These are phyloP conservation scores for Ptilorrhoa leucosticta DNA, from an alignment of 2,113 vertebrate genomes.

Conservation along the genomic window DNA sequence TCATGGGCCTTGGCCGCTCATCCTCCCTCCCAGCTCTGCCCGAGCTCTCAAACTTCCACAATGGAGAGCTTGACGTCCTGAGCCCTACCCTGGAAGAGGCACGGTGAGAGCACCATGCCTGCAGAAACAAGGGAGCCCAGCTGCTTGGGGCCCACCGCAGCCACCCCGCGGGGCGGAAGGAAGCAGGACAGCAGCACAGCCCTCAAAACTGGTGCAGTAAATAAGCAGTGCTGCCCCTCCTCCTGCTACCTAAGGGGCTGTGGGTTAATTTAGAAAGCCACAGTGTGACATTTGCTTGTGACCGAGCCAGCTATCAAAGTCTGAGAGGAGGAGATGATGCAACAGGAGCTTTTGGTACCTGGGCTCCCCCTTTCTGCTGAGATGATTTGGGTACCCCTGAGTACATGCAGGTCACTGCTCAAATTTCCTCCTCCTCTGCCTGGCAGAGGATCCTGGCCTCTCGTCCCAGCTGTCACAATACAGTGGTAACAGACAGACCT, in stretches of 20 bases:
- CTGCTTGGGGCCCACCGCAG: accelerated
- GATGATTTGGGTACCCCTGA: background rate
- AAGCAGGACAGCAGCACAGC: background rate
- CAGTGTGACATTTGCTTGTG: background rate
- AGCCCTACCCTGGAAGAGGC: background rate
- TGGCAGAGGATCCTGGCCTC: background rate
- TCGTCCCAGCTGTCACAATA: background rate
- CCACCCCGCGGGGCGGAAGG: accelerated
- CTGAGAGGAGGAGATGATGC: background rate
- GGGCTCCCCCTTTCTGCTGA: background rate
- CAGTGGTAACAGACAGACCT: background rate
- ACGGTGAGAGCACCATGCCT: background rate
- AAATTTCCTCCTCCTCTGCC: background rate
- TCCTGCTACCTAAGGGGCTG: background rate
- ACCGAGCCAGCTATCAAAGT: background rate
- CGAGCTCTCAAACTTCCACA: background rate
- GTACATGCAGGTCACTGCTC: background rate
- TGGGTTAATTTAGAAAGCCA: background rate
- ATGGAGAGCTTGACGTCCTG: background rate
- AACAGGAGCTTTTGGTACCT: background rate
- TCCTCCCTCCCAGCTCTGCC: background rate
- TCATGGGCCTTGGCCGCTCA: background rate
- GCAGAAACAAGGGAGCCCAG: background rate
- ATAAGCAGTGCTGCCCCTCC: background rate
- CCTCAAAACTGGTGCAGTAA: background rate